Evolutionary conservation across 2,797 vertebrate species (phyloP), one percentile per base, ranked within the genome.

Genomic region (Tauraco hartlaubi): DNA sequence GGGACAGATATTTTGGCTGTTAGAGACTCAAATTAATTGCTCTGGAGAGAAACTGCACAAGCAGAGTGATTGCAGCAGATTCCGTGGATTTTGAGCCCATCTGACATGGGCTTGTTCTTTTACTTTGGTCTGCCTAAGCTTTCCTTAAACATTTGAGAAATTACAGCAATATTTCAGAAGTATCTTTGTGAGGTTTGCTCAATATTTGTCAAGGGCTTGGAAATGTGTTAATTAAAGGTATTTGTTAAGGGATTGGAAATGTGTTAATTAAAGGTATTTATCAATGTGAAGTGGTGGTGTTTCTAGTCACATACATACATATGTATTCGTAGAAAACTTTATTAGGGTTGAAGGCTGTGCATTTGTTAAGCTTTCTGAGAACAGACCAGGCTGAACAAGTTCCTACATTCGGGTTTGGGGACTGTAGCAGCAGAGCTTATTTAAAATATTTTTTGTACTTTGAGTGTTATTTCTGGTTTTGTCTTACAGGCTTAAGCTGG

Each of bases 11-110:
- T 22, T n/a, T 55, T 78, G 85, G 48, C 88, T 78, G 2, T 37
- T 69, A 29, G 44, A 54, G 37, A 28, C 56, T 48, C 13, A 5
- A 0, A 8, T 16, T 22, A 13, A 17, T 0, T 23, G 28, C 55
- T 58, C 21, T 13, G 29, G 74, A 51, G 68, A 63, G 28, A 13
- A 66, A 21, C 58, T 64, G 55, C 19, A 2, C 1, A 59, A 26
- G 13, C 29, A 17, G 63, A 12, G 76, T 6, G 79, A 18, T 14
- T 84, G 2, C 39, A 64, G 74, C 74, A 37, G 63, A 33, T 26
- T 64, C 61, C 15, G 10, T 15, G 46, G 25, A 9, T 84, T 82
- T 49, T 15, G 39, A 84, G 71, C 43, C 51, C 18, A 3, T 66
- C 22, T 66, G 63, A 52, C 11, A 5, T 3, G 7, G 10, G 18